These are phyloP conservation scores for Molossus alvarezi DNA, from an alignment of 2,797 vertebrate species.

Conservation along the genomic window DNA sequence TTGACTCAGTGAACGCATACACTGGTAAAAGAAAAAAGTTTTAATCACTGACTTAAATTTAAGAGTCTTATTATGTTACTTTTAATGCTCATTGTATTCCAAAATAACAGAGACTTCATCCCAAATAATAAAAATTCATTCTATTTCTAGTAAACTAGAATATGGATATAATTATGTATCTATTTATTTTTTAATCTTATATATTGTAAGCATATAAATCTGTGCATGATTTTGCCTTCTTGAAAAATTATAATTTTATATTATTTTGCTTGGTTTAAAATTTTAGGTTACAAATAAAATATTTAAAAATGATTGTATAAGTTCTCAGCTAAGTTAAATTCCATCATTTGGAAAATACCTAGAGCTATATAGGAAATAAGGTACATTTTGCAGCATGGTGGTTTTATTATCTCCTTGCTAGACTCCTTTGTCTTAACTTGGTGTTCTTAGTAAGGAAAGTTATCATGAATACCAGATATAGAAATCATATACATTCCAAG, in stretches of 20 bases:
- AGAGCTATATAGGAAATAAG: neutral
- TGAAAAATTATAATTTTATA: conserved; percentile 43
- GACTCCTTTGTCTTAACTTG: conserved; percentile 13
- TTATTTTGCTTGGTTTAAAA: conserved; percentile 28
- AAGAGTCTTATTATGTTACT: conserved; percentile 64
- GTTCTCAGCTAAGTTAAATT: conserved; percentile 16
- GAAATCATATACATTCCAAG: conserved; percentile 31
- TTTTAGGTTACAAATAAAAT: conserved; percentile 44
- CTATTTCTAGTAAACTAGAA: conserved; percentile 26
- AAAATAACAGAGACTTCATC: conserved; percentile 47
- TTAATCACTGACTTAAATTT: conserved; percentile 50
- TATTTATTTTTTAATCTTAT: conserved; percentile 14
- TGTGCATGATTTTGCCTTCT: conserved; percentile 4
- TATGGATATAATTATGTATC: conserved; percentile 17
- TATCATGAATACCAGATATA: neutral
- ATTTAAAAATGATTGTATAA: conserved; percentile 46
- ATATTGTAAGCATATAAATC: neutral
- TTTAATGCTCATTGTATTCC: conserved; percentile 56
- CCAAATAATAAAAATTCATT: conserved; percentile 59
- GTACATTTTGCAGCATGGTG: neutral
- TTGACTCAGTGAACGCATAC: neutral
- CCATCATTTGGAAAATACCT: conserved; percentile 36
- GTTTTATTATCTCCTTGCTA: neutral
- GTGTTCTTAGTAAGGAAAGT: conserved; percentile 12
- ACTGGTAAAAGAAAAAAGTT: conserved; percentile 26